Base-by-base conservation (phyloP, 2,797 vertebrate genomes). In the Pogoniulus pusillus region DNA sequence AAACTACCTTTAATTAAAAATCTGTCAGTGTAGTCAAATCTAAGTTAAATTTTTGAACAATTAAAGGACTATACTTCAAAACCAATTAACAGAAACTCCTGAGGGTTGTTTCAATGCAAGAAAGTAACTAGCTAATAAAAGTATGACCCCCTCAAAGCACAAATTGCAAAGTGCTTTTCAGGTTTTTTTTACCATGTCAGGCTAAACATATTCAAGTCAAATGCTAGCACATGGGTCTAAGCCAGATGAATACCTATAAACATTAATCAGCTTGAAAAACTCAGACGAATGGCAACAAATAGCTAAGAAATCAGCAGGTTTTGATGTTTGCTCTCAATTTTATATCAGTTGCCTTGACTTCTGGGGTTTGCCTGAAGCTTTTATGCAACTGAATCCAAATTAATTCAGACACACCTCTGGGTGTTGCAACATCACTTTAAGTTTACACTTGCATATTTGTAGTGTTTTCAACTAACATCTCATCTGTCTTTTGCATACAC, bases 71-170 rank as follows among this genome's bases (percentile, higher is more conserved):
- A 23, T 55, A 92, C 80, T 59, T 95, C 89, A 94, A 95, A 96
- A 84, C 85, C 91, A 95, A 95, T 95, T 96, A 96, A 76, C 93
- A 91, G 15, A 84, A 95, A 74, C 91, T 93, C 94, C 89, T 93
- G 82, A 92, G 87, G 58, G 89, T 39, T 93, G 72, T 37, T 90
- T 79, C 68, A 96, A 81, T 0, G 12, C 81, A 91, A 68, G 47
- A 76, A 66, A 62, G 22, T 89, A 79, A 83, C 71, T 82, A 86
- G 64, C 91, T 93, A 84, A 91, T 91, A 91, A 94, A 95, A 94
- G 84, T 76, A 91, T 73, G 64, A 94, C 85, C 60, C 83, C 68
- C 47, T 24, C n/a, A 39, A 86, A 91, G 92, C 45, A 93, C 51
- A 76, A 92, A 79, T 34, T 84, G 59, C 19, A 16, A 90, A 91